Conservation (phyloP, 2,888 invertebrate genomes). For the Strigamia transsilvanica region DNA sequence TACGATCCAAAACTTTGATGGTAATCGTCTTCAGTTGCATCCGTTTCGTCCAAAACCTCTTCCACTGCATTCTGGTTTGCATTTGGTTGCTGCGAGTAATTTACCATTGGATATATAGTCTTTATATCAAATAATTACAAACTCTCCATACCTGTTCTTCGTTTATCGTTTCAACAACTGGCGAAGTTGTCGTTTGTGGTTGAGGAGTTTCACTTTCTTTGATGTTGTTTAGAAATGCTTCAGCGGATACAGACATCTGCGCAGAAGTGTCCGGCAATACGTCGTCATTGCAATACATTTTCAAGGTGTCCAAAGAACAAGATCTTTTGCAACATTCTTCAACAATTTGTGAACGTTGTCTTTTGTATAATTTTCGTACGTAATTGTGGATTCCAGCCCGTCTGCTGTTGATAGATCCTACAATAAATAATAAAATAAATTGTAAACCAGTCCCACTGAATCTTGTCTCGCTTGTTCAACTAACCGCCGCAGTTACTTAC, state of each 20-base stretch:
- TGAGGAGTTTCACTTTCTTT: not conserved
- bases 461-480: too few relatives aligned
- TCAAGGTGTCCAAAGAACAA: constrained; percentile 24
- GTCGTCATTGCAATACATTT: constrained; percentile 30
- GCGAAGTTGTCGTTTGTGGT: not conserved
- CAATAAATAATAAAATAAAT: not conserved
- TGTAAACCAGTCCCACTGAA: not conserved
- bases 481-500: too few relatives aligned
- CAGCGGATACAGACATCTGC: not conserved
- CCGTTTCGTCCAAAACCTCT: not conserved
- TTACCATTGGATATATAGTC: not conserved
- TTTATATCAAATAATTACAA: not conserved
- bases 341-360: constrained; percentile 14
- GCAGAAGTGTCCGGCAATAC: not conserved
- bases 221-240: not conserved
- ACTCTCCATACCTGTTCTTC: not conserved
- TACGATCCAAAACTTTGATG: not conserved
- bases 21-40: constrained; percentile 6
- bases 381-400: not conserved
- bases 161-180: not conserved
- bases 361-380: not conserved
- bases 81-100: not conserved
- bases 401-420: not conserved
- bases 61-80: not conserved
- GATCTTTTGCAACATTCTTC: constrained; percentile 30